Conservation (phyloP, 2,797 vertebrate genomes). For the Petrocephalus sullivani region DNA sequence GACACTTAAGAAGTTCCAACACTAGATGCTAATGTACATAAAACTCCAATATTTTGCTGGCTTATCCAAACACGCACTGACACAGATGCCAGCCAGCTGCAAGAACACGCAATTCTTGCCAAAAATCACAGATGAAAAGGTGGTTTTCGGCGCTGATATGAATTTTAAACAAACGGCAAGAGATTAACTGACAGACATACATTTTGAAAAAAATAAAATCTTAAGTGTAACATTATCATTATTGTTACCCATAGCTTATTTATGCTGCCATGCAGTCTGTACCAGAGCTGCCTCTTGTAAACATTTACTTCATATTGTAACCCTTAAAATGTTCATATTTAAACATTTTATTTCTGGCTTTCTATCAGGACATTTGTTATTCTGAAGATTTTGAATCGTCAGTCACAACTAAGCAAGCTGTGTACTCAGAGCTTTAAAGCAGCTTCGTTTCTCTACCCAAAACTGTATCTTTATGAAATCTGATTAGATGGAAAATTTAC, state of each 20-base stretch:
- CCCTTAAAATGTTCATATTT: background rate
- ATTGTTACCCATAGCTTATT: too few relatives aligned
- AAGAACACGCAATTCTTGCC: conserved; percentile 36
- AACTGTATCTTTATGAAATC: background rate
- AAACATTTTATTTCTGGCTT: background rate
- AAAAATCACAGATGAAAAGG: conserved; percentile 34
- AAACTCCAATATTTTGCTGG: background rate
- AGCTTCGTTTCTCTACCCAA: conserved; percentile 24
- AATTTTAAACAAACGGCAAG: conserved; percentile 48
- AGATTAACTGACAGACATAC: background rate
- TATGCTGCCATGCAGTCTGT: background rate
- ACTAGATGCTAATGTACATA: conserved; percentile 22
- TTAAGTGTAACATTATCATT: background rate
- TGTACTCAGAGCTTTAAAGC: conserved; percentile 19
- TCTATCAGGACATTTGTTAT: background rate
- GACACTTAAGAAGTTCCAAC: conserved; percentile 44
- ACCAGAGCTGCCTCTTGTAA: background rate
- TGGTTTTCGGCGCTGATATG: conserved; percentile 33
- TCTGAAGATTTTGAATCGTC: background rate
- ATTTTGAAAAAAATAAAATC: background rate
- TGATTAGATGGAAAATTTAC: background rate
- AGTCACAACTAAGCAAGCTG: conserved; percentile 10
- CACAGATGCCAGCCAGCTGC: conserved; percentile 49
- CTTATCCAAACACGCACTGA: conserved; percentile 26
- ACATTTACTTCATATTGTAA: background rate